Base-by-base conservation (phyloP, 2,888 invertebrate species). In the Apocheima hispidaria region DNA sequence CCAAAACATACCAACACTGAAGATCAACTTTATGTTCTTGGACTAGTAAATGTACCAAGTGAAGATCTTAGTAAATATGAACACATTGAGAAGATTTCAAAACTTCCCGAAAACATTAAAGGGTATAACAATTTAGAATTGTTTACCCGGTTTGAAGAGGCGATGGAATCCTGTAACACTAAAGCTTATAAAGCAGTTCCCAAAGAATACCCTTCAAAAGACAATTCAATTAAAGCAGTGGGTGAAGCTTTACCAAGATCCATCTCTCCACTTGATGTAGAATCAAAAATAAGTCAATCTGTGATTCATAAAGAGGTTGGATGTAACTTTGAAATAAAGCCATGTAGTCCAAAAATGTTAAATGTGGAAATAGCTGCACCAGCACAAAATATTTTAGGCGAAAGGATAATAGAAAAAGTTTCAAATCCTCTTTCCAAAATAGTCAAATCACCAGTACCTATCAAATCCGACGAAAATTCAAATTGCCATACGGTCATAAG, bases 281-380 rank as follows among this genome's bases (percentile, higher is more conserved):
- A 93, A 81, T 83, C 93, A 44, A 93, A 93, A 83, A 93, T 93
- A 71, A 93, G 92, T 71, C 93, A 93, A 68, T 93, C 93, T 10
- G 87, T 93, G 21, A 93, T 93, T 66, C 93, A 93, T 69, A 93
- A 93, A 81, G 93, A 93, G 73, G 93, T 93, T 51, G 91, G 92
- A 26, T 93, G 93, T 73, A 93, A 93, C 77, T 93, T 93, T 83
- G 93, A 93, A 83, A 92, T 93, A 63, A 92, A 86, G 66, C 93
- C 92, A 23, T 93, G 92, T 69, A 93, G 93, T 78, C 93, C 93
- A 53, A 87, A 90, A 84, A 90, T 92, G 88, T 73, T 92, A 66
- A 91, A 89, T 84, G 90, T 86, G 21, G 88, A 91, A 78, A 71
- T 87, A 55, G 90, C 91, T 35, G 78, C 91, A 61, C 88, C 90